phyloP scores from a whole-genome alignment of 2,797 vertebrate genomes.

The Schizopygopsis pylzovi region DNA sequence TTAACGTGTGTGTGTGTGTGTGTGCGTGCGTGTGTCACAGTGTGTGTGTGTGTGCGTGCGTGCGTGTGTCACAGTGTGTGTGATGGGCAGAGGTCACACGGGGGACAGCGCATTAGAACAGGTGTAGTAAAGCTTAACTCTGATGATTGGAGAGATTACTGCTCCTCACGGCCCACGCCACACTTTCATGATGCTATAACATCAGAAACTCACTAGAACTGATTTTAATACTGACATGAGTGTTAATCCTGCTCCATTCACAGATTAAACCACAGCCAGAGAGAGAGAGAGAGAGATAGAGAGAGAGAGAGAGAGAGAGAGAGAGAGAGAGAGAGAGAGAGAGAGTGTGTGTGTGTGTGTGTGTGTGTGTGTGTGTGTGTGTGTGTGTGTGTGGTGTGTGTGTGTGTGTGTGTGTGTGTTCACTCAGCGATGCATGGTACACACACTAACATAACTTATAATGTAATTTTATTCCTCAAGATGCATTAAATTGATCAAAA shows the following conservation, averaged over 20 bases:
- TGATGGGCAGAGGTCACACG: not conserved
- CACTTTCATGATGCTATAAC: not conserved
- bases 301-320: too few species aligned
- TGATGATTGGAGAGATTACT: not conserved
- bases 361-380: not conserved
- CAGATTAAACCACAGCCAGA: not conserved
- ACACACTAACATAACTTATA: too few species aligned
- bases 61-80: not conserved
- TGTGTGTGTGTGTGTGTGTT: not conserved
- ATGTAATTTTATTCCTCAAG: too few species aligned
- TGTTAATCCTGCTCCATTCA: slow-evolving; percentile 41
- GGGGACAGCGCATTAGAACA: not conserved
- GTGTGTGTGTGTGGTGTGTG: not conserved
- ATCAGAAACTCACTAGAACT: not conserved
- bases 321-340: too few species aligned
- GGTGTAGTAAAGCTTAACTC: not conserved
- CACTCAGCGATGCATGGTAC: too few species aligned
- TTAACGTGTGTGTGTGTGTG: too few species aligned
- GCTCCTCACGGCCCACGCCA: not conserved
- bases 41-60: not conserved
- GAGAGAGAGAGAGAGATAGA: too few species aligned
- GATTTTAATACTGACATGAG: not conserved
- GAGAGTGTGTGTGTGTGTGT: not conserved
- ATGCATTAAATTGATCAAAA: too few species aligned
- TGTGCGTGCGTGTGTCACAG: not conserved